Conservation (phyloP, 2,888 invertebrate species). For the Latrodectus hesperus region DNA sequence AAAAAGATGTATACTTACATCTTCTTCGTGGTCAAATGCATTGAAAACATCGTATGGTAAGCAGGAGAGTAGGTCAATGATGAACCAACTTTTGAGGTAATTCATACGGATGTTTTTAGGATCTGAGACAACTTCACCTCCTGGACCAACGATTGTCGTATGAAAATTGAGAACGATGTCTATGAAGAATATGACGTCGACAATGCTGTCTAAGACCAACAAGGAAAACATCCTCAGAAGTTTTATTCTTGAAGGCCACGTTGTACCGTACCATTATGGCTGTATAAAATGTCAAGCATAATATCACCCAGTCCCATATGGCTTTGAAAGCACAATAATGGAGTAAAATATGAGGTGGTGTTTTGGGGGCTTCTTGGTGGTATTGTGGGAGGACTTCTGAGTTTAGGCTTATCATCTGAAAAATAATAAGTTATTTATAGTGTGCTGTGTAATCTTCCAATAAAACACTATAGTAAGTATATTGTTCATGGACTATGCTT, state of each 20-base stretch:
- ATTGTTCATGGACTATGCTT: too few relatives aligned
- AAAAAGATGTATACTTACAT: constrained; percentile 71
- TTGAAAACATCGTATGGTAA: constrained; percentile 99
- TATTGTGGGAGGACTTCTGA: constrained; percentile 99
- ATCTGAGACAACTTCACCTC: constrained; percentile 92
- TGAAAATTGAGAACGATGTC: constrained; percentile 99
- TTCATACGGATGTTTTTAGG: constrained; percentile 98
- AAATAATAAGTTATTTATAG: constrained; percentile 47
- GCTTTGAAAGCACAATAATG: constrained; percentile 99
- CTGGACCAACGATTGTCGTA: constrained; percentile 97
- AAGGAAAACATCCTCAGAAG: constrained; percentile 95
- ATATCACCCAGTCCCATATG: constrained; percentile 95
- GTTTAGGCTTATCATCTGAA: constrained; percentile 95
- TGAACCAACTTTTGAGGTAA: constrained; percentile 99
- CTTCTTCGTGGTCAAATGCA: constrained; percentile 99
- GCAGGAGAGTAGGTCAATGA: constrained; percentile 98
- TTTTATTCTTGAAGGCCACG: constrained; percentile 99
- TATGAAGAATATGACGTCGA: constrained; percentile 99
- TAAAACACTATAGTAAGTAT: too few relatives aligned
- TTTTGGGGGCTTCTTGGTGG: constrained; percentile 99
- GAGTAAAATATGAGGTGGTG: constrained; percentile 98
- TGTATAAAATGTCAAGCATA: constrained; percentile 99
- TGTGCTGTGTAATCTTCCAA: neutral
- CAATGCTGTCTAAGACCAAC: constrained; percentile 95
- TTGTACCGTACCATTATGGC: constrained; percentile 99